Base-by-base conservation (phyloP, 2,888 invertebrate species). In the Priocnemis perturbator region DNA sequence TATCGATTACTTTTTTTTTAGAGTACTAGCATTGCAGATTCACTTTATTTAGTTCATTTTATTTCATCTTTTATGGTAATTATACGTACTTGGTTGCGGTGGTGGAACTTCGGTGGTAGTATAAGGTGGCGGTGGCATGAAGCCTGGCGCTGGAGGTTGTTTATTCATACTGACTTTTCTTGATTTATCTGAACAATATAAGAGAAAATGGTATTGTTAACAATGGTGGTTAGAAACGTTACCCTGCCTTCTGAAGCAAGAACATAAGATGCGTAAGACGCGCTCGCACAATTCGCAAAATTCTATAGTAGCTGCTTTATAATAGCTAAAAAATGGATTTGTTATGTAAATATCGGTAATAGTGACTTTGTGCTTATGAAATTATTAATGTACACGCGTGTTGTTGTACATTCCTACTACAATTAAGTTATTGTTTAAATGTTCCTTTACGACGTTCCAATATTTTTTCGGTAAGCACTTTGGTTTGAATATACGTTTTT, bases 131-230 rank as follows among this genome's bases (percentile, higher is more conserved):
- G 67, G 71, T 26, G 69, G 60, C 19, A n/a, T 2, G 21, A 61
- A 77, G 17, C 74, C 76, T 20, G 76, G 76, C 60, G 77, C 78
- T 50, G 79, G 78, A 9, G 62, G 47, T 59, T 63, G 74, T 57
- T 75, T 71, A 1, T 66, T 53, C 77, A 78, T 77, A 5, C 17
- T 21, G 5, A 48, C 21, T 37, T 37, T 37, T 37, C 37, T 37
- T 37, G 15, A 15, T 45, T 53, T 57, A 56, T 26, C 57, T 70
- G 37, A 3, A 60, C 45, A 55, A 68, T 17, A 21, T 15, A 7
- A 23, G 15, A 23, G 15, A 15, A 53, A 48, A 0, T 23, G 20
- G 15, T 55, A 48, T 37, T 37, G 11, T 11, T 37, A 11, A 11
- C 37, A 37, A 37, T 11, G 2, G 2, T 37, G 11, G 2, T 37